Conservation (phyloP, 2,113 vertebrate species). For the Coryphaenoides rupestris region DNA sequence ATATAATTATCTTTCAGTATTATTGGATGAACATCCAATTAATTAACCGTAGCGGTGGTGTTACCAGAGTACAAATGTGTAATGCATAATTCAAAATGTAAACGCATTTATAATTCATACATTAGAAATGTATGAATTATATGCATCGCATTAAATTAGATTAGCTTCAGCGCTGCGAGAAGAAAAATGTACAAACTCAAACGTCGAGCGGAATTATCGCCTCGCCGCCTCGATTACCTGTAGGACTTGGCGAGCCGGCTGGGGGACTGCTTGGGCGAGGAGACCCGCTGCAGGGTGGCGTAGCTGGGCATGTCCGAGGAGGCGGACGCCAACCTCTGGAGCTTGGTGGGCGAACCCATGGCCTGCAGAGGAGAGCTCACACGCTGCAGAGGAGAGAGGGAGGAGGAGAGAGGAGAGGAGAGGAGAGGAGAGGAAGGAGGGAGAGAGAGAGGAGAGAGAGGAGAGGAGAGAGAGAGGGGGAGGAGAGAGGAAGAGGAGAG, state of each 20-base stretch:
- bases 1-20: no score
- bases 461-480: no score
- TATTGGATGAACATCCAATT: no score
- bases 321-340: conserved; percentile 85
- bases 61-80: no score
- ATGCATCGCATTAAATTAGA: background rate
- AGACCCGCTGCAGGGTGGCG: conserved; percentile 83
- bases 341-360: conserved; percentile 89
- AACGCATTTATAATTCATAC: no score
- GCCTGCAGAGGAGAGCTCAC: conserved; percentile 88
- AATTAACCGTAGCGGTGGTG: no score
- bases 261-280: conserved; percentile 92
- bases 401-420: background rate
- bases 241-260: conserved; percentile 95
- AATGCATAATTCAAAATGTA: no score
- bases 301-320: conserved; percentile 90
- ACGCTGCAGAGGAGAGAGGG: conserved; percentile 64
- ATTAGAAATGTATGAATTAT: background rate
- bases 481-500: no score
- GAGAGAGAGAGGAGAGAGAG: background rate
- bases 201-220: no score
- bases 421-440: conserved; percentile 7
- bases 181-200: background rate
- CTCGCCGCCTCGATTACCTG: no score
- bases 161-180: background rate